These are phyloP conservation scores for Monomorium pharaonis DNA, from an alignment of 1,140 invertebrate species.

Conservation along the genomic window DNA sequence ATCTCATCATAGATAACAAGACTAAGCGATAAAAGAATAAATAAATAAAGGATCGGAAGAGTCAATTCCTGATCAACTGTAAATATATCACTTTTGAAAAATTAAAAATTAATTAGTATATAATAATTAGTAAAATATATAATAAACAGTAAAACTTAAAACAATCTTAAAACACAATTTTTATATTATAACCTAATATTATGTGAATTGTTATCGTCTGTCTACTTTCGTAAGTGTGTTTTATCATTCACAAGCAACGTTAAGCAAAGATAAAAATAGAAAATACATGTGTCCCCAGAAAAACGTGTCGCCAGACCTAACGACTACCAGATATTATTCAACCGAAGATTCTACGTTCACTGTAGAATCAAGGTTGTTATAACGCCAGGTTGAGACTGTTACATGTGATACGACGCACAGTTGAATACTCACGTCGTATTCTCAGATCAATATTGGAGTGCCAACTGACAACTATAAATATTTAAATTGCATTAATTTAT, in stretches of 20 bases:
- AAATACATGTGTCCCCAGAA: not conserved
- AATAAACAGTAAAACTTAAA: not conserved
- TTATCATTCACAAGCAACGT: not conserved
- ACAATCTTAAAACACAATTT: too few species aligned
- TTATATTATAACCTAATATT: not conserved
- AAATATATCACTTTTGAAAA: not conserved
- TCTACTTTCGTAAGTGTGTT: not conserved
- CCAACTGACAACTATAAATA: not conserved
- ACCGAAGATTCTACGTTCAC: not conserved
- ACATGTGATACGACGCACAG: not conserved
- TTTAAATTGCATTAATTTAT: constrained; percentile 15
- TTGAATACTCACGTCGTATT: not conserved
- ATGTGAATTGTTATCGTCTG: not conserved
- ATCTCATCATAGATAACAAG: too few species aligned
- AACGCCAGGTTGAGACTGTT: not conserved
- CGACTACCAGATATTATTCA: constrained; percentile 3
- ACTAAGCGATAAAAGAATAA: not conserved
- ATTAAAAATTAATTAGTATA: too few species aligned
- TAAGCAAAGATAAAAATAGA: constrained; percentile 22
- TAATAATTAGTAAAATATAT: too few species aligned
- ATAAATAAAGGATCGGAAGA: too few species aligned
- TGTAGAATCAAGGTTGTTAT: not conserved
- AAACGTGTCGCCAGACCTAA: not conserved
- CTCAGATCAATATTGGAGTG: constrained; percentile 18
- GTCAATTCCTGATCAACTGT: too few species aligned